phyloP scores from a whole-genome alignment of 2,113 vertebrate species.

The Myrmophylax atrothorax region DNA sequence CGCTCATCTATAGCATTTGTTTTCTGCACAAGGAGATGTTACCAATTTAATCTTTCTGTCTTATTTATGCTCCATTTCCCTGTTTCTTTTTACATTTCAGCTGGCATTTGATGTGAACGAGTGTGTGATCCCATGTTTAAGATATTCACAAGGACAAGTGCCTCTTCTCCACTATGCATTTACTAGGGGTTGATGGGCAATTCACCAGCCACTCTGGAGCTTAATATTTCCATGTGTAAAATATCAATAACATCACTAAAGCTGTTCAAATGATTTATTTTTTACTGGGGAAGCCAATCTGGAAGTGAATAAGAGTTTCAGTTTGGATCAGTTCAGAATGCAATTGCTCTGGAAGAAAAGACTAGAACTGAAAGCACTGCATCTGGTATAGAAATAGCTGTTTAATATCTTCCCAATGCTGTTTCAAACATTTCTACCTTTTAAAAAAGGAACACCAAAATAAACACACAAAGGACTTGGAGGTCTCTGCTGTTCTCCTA shows the following conservation, averaged over 20 bases:
- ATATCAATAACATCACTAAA: neutral
- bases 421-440: neutral
- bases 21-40: neutral
- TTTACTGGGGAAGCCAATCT: neutral
- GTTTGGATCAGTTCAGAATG: neutral
- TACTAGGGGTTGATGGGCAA: neutral
- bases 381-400: neutral
- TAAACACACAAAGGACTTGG: neutral
- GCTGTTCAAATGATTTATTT: neutral
- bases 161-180: neutral
- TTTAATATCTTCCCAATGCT: neutral
- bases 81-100: conserved; percentile 1
- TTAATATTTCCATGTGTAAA: neutral
- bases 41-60: neutral
- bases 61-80: conserved; percentile 39
- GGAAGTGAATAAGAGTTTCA: neutral
- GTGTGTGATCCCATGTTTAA: neutral
- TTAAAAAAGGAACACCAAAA: neutral
- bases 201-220: neutral
- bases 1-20: conserved; percentile 1
- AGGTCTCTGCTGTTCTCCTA: neutral
- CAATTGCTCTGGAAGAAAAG: neutral
- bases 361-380: neutral
- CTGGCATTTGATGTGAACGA: neutral
- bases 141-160: neutral